Percentiles rank a stretch among this genome's conserved stretches.
phyloP scores from a whole-genome alignment of 2,888 invertebrate genomes.

The Nesidiocoris tenuis region DNA sequence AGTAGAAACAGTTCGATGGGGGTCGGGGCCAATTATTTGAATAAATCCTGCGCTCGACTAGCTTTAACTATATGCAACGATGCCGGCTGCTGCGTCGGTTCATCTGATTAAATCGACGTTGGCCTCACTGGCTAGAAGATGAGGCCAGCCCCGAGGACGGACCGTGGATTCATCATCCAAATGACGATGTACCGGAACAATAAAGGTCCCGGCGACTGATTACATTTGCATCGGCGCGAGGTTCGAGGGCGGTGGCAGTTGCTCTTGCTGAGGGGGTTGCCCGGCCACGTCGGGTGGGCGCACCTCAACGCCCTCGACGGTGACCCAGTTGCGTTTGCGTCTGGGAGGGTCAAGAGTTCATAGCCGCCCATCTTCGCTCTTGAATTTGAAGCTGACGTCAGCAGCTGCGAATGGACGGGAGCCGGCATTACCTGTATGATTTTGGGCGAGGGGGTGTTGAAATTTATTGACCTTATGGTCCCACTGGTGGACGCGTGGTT shows the following conservation, averaged over 20 bases:
- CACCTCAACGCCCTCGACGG: conserved; percentile 2
- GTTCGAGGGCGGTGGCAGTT: conserved; percentile 1
- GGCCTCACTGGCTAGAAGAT: not conserved
- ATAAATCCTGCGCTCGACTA: not conserved
- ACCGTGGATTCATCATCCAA: conserved; percentile 13
- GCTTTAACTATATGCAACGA: not conserved
- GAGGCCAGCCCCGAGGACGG: not conserved
- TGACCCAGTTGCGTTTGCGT: conserved; percentile 27
- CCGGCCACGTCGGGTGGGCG: conserved; percentile 6
- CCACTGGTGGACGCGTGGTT: too few species aligned
- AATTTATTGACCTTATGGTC: conserved; percentile 1
- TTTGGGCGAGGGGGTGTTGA: not conserved
- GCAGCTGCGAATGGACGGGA: not conserved
- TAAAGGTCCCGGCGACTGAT: conserved; percentile 20
- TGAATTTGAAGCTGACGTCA: not conserved
- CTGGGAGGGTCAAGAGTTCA: conserved; percentile 31
- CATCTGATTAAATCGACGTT: not conserved
- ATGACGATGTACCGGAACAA: conserved; percentile 26
- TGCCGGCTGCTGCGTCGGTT: not conserved
- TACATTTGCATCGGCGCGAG: conserved; percentile 15
- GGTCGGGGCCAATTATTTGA: not conserved
- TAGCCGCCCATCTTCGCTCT: not conserved
- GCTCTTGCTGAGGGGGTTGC: not conserved
- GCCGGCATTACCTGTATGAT: not conserved
- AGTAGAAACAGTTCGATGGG: too few species aligned